Evolutionary conservation across 2,888 invertebrate species (phyloP).

Genomic region (Scaptomyza parva): DNA sequence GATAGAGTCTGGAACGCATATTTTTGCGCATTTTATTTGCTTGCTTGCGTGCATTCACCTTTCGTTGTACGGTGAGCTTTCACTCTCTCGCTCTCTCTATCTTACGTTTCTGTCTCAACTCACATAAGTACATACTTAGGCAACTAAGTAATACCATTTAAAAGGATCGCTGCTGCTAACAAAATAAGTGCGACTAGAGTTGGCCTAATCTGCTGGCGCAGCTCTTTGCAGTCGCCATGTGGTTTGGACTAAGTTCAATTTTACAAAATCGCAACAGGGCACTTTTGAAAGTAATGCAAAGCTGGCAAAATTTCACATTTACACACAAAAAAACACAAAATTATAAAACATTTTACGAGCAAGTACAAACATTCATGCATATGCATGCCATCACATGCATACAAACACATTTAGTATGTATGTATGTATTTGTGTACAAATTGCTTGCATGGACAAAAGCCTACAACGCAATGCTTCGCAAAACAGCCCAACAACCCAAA

Average conservation of each 20-base stretch:
- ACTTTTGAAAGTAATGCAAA: slow-evolving; percentile 38
- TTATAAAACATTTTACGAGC: slow-evolving; percentile 11
- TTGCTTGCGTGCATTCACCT: slow-evolving; percentile 52
- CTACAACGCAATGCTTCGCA: slow-evolving; percentile 49
- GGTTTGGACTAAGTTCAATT: slow-evolving; percentile 23
- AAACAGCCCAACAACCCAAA: slow-evolving; percentile 19
- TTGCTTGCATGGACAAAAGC: slow-evolving; percentile 59
- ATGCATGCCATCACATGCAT: not conserved
- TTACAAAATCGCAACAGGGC: slow-evolving; percentile 38
- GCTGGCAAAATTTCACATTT: slow-evolving; percentile 34
- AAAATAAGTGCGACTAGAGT: not conserved
- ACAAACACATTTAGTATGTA: slow-evolving; percentile 4
- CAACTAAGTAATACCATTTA: not conserved
- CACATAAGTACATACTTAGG: no score
- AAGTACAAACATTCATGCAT: not conserved
- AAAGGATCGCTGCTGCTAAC: slow-evolving; percentile 15
- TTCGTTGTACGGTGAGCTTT: slow-evolving; percentile 8
- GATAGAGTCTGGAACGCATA: not conserved
- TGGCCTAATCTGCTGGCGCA: slow-evolving; percentile 46
- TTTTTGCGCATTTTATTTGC: not conserved
- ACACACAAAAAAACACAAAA: slow-evolving; percentile 32
- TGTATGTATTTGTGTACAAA: slow-evolving; percentile 12
- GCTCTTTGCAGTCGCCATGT: slow-evolving; percentile 37
- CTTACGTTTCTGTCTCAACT: not conserved
- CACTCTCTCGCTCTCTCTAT: not conserved